Evolutionary conservation across 2,113 vertebrate species (phyloP).

Genomic region (Ifrita kowaldi): DNA sequence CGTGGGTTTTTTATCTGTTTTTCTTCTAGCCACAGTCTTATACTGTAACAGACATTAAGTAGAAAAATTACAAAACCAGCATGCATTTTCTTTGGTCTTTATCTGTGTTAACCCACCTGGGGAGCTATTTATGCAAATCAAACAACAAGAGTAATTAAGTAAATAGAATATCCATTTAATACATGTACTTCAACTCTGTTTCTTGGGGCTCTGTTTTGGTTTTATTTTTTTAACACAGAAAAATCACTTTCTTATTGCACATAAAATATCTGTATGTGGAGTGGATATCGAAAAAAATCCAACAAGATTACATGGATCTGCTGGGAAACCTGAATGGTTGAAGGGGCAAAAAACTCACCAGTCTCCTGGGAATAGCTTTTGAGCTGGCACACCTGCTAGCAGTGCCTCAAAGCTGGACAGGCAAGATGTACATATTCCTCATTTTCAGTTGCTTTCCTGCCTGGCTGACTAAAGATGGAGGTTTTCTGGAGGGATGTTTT

Average conservation of each 20-base stretch:
- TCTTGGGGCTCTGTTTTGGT: accelerated
- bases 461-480: background rate
- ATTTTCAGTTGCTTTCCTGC: background rate
- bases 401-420: background rate
- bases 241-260: background rate
- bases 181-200: background rate
- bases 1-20: background rate
- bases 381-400: background rate
- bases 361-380: background rate
- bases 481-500: constrained; percentile 25
- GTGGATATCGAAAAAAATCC: background rate
- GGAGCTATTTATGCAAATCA: background rate
- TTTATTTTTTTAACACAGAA: background rate
- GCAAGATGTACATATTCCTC: background rate
- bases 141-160: background rate
- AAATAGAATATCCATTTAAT: background rate
- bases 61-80: background rate
- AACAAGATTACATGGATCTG: background rate
- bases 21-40: background rate
- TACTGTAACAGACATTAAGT: background rate
- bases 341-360: accelerated
- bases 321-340: background rate
- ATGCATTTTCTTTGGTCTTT: background rate
- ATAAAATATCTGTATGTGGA: background rate
- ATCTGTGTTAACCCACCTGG: background rate